Base-by-base conservation (phyloP, 2,797 vertebrate species). In the Rhadinocentrus ornatus region DNA sequence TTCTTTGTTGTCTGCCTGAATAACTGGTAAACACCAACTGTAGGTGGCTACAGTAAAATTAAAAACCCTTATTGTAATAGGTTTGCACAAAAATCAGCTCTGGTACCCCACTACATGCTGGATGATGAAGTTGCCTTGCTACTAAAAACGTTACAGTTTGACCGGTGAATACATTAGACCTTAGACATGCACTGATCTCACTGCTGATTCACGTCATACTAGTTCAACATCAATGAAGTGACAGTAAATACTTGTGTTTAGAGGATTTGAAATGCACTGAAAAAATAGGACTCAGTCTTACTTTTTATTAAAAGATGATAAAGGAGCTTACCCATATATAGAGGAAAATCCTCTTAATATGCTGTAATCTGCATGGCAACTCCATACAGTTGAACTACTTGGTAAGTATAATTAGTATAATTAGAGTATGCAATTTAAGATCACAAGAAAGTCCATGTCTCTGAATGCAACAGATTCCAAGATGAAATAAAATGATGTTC, bases 111-210 rank as follows among this genome's bases (percentile, higher is more conserved):
- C 53, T 16, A 39, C 27, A 15, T 26, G 31, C 7, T 41, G 15
- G 32, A 39, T 44, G 66, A 82, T 59, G 18, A 69, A 66, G 77
- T 71, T 65, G 57, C 64, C 53, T 74, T 32, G 71, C n/a, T 66
- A 34, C 41, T 74, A 32, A 48, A 69, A 35, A 65, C 72, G 63
- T 65, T 24, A 71, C 27, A 26, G 53, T 57, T 66, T 74, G 34
- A 69, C 63, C 55, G 50, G 64, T 59, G 82, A 88, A 85, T 86
- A 76, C 69, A 86, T 91, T 89, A 82, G 31, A 89, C 75, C 78
- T 86, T 52, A 85, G 71, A 65, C 57, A 65, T 59, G 22, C 87
- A 86, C 75, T 89, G 78, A 78, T 61, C 41, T 61, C 72, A 26
- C 61, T 67, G 61, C 41, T 53, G 22, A 57, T 56, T 82, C 56